Percentiles rank a stretch among this genome's conserved stretches.
Evolutionary conservation across 2,888 invertebrate species (phyloP).

Genomic region (Melipona beecheii): DNA sequence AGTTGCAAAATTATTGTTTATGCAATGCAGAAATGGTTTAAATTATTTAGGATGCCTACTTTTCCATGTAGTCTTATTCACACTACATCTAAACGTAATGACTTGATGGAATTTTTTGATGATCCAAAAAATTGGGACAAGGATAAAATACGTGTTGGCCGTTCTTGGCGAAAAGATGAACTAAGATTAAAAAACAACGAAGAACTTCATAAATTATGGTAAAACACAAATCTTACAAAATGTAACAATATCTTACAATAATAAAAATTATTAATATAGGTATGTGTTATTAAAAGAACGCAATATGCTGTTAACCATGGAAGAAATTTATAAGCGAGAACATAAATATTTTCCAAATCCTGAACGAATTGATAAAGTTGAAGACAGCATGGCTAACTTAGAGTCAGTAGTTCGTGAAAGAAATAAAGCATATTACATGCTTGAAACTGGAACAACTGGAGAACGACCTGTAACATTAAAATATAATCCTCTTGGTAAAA

Average conservation of each 20-base stretch:
- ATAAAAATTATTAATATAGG: conserved; percentile 83
- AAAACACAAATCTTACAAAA: conserved; percentile 69
- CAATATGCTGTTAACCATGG: conserved; percentile 99
- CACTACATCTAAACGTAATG: conserved; percentile 83
- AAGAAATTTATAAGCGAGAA: conserved; percentile 90
- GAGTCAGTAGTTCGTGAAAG: conserved; percentile 96
- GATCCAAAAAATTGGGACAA: conserved; percentile 92
- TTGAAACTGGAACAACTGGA: conserved; percentile 95
- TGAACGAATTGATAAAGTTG: conserved; percentile 96
- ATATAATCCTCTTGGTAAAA: conserved; percentile 86
- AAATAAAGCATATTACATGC: conserved; percentile 93
- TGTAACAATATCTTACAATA: neutral
- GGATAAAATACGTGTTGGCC: conserved; percentile 90
- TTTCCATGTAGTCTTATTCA: conserved; percentile 65
- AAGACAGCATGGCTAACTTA: conserved; percentile 97
- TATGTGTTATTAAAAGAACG: conserved; percentile 95
- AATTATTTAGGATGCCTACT: conserved; percentile 43
- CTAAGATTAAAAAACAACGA: conserved; percentile 96
- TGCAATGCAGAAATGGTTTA: neutral
- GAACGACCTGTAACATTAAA: conserved; percentile 89
- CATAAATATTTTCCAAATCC: conserved; percentile 93
- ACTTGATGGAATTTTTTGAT: conserved; percentile 96
- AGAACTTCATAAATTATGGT: conserved; percentile 99
- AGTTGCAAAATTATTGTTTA: neutral
- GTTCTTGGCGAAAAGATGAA: conserved; percentile 96